phyloP scores from a whole-genome alignment of 2,888 invertebrate species.

The Cryptops parisi region DNA sequence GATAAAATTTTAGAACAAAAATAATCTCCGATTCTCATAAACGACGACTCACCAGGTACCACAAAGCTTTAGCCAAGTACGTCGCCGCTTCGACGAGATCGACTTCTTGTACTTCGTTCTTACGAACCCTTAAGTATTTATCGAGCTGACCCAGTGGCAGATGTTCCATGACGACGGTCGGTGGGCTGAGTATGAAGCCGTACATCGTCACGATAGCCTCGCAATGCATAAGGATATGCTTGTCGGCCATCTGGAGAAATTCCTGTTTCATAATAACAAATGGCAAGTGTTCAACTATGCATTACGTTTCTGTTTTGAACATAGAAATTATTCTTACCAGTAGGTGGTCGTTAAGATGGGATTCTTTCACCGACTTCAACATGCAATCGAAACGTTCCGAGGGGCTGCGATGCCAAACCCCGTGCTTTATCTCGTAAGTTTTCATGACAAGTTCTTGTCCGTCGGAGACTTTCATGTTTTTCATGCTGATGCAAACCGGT shows the following conservation, averaged over 20 bases:
- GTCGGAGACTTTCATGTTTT: constrained; percentile 31
- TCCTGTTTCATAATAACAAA: too few relatives aligned
- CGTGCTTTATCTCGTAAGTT: background rate
- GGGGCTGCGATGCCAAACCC: background rate
- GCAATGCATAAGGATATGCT: constrained; percentile 63
- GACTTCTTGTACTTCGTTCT: constrained; percentile 30
- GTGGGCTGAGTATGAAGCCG: constrained; percentile 51
- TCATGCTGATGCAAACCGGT: constrained; percentile 51
- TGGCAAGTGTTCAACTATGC: too few relatives aligned
- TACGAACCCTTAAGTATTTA: constrained; percentile 37
- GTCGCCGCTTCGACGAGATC: constrained; percentile 70
- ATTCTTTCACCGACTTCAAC: background rate
- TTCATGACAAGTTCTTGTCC: background rate
- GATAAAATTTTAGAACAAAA: background rate
- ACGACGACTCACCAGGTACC: constrained; percentile 51
- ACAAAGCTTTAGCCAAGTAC: constrained; percentile 65
- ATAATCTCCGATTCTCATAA: background rate
- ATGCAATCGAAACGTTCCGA: background rate
- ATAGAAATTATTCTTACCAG: too few relatives aligned
- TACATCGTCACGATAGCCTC: constrained; percentile 59
- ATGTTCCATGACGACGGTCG: constrained; percentile 67
- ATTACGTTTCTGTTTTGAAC: too few relatives aligned
- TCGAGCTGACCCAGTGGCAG: constrained; percentile 64
- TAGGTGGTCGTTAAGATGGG: background rate
- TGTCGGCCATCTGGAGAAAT: constrained; percentile 58